Percentiles rank a stretch among this genome's conserved stretches.
Evolutionary conservation across 2,113 vertebrate genomes (phyloP).

Genomic region (Leptodactylus fuscus): DNA sequence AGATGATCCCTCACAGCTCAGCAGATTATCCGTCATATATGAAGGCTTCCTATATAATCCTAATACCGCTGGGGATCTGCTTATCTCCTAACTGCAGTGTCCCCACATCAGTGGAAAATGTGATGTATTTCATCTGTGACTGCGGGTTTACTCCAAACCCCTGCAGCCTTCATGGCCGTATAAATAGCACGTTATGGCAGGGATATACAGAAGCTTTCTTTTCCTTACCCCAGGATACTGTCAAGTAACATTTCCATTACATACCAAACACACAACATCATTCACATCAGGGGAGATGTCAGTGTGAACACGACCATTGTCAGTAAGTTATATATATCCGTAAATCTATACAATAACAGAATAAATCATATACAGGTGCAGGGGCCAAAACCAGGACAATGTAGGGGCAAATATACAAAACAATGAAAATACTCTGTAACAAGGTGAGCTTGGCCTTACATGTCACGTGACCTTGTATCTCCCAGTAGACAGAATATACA

Average conservation of each 20-base stretch:
- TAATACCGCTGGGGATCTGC: neutral
- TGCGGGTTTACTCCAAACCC: neutral
- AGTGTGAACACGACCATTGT: neutral
- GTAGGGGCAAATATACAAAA: too few species aligned
- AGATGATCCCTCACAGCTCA: neutral
- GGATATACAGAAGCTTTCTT: neutral
- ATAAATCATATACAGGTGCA: too few species aligned
- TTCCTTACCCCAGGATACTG: neutral
- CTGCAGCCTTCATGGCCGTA: neutral
- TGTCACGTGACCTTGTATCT: too few species aligned
- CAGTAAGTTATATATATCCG: neutral
- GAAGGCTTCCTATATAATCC: neutral
- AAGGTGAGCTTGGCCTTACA: too few species aligned
- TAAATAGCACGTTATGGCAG: neutral
- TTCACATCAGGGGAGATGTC: neutral
- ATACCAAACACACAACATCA: conserved; percentile 5
- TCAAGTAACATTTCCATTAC: neutral
- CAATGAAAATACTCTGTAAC: too few species aligned
- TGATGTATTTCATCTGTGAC: neutral
- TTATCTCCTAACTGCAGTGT: neutral
- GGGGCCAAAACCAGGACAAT: too few species aligned
- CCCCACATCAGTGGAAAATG: neutral
- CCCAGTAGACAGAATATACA: too few species aligned
- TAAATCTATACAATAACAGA: too few species aligned
- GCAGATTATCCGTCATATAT: neutral